Evolutionary conservation across 2,113 vertebrate species (phyloP), one percentile per base, ranked within the genome.

Genomic region (Arenaria interpres): DNA sequence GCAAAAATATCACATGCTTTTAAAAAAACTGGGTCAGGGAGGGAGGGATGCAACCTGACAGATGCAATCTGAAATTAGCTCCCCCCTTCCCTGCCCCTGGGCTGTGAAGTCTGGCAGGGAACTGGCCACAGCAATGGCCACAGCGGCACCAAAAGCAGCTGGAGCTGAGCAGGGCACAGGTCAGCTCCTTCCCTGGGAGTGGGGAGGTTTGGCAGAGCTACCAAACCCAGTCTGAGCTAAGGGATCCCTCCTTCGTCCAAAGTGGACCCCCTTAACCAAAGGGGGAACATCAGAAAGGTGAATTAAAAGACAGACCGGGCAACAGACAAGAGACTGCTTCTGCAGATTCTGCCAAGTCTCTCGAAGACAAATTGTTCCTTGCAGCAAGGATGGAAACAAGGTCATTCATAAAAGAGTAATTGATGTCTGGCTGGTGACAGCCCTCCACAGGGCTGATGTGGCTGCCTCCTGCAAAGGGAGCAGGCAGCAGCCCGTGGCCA

Each of bases 341-440:
- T 90, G n/a, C 2, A 0, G 27, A 37, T 85, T 81, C 88, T 90
- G 78, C 82, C 75, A 37, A 41, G 57, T 53, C 46, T 93, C 33
- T 74, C 6, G 2, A 88, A 91, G 62, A 95, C 37, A 90, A 83
- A 91, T 91, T 79, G 67, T 90, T 94, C 90, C 82, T 94, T 85
- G 75, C 53, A 95, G 95, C 73, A 85, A 89, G 92, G 69, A 75
- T 93, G 56, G 80, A 93, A 96, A 90, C 32, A 86, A 95, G 86
- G 95, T 94, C 86, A 92, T 92, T 93, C 86, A 87, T 90, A 69
- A 89, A 89, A 67, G 79, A 87, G 88, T 86, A 84, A 96, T 43
- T 91, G 92, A 90, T 60, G 51, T 81, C 76, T 92, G 73, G 62
- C 46, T 7, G 53, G 64, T 93, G 79, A 84, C 86, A 91, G 63